phyloP scores from a whole-genome alignment of 2,113 vertebrate genomes.

The Oncorhynchus kisutch region DNA sequence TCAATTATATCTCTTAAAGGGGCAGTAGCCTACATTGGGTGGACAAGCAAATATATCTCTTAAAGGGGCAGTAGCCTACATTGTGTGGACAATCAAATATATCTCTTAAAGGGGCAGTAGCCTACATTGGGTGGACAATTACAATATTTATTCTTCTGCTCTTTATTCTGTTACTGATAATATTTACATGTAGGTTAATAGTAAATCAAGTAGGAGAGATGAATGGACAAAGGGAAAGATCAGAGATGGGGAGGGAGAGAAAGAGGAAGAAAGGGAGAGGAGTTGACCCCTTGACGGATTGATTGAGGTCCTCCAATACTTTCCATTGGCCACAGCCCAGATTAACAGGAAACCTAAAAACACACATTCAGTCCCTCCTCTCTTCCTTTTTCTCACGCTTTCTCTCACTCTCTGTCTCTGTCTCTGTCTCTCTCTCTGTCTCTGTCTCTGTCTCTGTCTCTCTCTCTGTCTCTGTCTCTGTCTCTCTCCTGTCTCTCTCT shows the following conservation, averaged over 20 bases:
- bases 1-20: too few species aligned
- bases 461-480: not conserved
- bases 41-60: too few species aligned
- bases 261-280: constrained; percentile 17
- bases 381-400: not conserved
- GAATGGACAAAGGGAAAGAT: not conserved
- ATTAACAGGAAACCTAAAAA: constrained; percentile 63
- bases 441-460: not conserved
- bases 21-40: too few species aligned
- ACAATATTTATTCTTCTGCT: too few species aligned
- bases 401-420: not conserved
- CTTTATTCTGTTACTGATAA: too few species aligned
- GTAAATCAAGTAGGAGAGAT: not conserved
- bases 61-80: too few species aligned
- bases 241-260: constrained; percentile 10
- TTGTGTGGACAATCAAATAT: too few species aligned
- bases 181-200: too few species aligned
- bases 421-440: not conserved
- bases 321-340: constrained; percentile 56
- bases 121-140: too few species aligned
- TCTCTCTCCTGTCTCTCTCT: not conserved
- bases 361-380: constrained; percentile 45
- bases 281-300: constrained; percentile 62
- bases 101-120: too few species aligned
- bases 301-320: constrained; percentile 63